Percentiles rank a stretch among this genome's conserved stretches.
These are phyloP conservation scores for Phrynocephalus vlangalii DNA, from an alignment of 2,797 vertebrate species.

Conservation along the genomic window DNA sequence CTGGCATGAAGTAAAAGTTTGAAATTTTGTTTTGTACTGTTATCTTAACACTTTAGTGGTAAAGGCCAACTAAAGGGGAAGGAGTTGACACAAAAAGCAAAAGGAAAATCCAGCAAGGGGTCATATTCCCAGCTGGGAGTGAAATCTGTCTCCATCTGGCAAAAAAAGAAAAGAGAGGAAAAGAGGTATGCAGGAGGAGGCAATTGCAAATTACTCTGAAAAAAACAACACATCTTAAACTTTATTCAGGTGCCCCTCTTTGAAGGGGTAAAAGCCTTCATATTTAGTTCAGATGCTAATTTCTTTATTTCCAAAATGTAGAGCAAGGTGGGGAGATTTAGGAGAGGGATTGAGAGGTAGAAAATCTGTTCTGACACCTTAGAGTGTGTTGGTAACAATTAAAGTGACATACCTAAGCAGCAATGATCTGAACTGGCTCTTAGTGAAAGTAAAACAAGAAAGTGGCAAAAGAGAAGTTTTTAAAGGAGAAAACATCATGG, in stretches of 20 bases:
- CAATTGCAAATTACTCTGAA: conserved; percentile 52
- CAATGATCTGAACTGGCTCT: no score
- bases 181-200: conserved; percentile 17
- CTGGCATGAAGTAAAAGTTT: no score
- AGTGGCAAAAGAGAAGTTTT: no score
- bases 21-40: neutral
- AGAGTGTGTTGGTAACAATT: neutral
- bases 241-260: neutral
- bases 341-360: conserved; percentile 54
- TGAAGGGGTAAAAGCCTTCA: neutral
- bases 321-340: neutral
- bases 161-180: conserved; percentile 6
- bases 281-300: conserved; percentile 14
- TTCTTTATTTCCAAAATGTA: neutral
- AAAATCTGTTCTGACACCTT: conserved; percentile 60
- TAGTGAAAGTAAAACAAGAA: no score
- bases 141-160: conserved; percentile 3
- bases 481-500: no score
- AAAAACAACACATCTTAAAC: conserved; percentile 17
- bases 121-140: conserved; percentile 7
- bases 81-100: neutral
- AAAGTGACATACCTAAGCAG: neutral
- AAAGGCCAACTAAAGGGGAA: conserved; percentile 6
- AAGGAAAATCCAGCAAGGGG: neutral
- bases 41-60: neutral